Evolutionary conservation across 2,888 invertebrate species (phyloP).

Genomic region (Aleiodes leptofemur): DNA sequence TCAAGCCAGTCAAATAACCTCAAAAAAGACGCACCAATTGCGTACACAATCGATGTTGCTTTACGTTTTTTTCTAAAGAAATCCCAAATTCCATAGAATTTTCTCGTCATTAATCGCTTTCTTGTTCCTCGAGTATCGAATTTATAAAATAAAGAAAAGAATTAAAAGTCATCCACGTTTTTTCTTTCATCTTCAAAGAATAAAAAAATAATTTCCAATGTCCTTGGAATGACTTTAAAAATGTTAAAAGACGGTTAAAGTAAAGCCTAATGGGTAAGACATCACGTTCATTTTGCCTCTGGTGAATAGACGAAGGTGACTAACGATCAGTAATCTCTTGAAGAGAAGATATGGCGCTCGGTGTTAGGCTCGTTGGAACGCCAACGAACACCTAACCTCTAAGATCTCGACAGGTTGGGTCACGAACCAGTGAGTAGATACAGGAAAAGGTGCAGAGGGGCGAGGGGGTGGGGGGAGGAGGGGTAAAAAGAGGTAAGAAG

Average conservation of each 20-base stretch:
- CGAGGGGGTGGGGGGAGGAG: conserved; percentile 28
- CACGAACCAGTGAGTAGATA: conserved; percentile 61
- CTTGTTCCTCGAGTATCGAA: too few species aligned
- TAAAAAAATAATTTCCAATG: background rate
- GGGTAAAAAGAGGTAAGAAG: conserved; percentile 40
- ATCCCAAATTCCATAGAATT: too few species aligned
- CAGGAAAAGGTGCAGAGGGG: conserved; percentile 40
- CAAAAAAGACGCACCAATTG: too few species aligned
- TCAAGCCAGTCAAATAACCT: too few species aligned
- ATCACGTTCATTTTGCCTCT: background rate
- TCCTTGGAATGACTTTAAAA: conserved; percentile 12
- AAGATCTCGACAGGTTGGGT: conserved; percentile 60
- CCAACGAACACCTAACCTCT: conserved; percentile 41
- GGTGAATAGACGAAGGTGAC: conserved; percentile 60
- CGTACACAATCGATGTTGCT: too few species aligned
- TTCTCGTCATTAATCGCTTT: too few species aligned
- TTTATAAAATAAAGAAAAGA: too few species aligned
- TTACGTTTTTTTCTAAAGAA: too few species aligned
- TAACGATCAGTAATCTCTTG: conserved; percentile 62
- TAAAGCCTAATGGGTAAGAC: conserved; percentile 6
- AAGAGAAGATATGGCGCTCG: too few species aligned
- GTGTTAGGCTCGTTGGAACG: too few species aligned
- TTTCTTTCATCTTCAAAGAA: too few species aligned
- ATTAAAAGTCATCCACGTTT: too few species aligned
- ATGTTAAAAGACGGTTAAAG: background rate